Evolutionary conservation across 2,113 vertebrate species (phyloP), one percentile per base, ranked within the genome.

Genomic region (Canis aureus): DNA sequence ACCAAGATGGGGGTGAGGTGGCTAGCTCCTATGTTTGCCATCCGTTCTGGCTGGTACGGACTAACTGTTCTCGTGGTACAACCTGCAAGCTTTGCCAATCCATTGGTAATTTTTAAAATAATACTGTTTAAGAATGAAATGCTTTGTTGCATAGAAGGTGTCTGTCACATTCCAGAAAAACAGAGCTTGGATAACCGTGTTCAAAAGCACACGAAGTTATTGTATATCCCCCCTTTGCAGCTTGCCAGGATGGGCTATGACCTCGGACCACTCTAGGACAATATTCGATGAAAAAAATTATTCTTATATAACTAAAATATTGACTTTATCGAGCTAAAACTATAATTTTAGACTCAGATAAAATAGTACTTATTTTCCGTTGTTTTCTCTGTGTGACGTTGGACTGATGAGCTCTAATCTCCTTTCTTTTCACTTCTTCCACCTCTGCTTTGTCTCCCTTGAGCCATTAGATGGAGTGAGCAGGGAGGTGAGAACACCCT

Each of bases 311-410:
- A 67, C 13, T 32, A 55, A 96, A 84, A 85, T 8, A 57, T 32
- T 78, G 53, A 57, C 9, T 95, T 91, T 19, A 35, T 89, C 49
- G 51, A 76, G 38, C 66, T 86, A 66, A 94, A 89, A 62, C 73
- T 73, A 8, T 4, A 38, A 62, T 92, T 87, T 84, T 49, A 38
- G 79, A 76, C 10, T 71, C 27, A 38, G 16, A n/a, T 55, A 27
- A 29, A 53, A 6, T 11, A 13, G 0, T 6, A 19, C 3, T 74
- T 35, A 35, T 11, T 82, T 85, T 88, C 60, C 19, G 35, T 80
- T 59, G 25, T 19, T 76, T 20, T 67, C 11, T 51, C 27, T 69
- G 29, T 2, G 6, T 74, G 85, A 64, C 38, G 20, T 7, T 80
- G 53, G 20, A 29, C 27, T 74, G 22, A 38, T 51, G 9, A 5